Evolutionary conservation across 2,888 invertebrate genomes (phyloP), one percentile per base, ranked within the genome.

Genomic region (Melieria crassipennis): DNA sequence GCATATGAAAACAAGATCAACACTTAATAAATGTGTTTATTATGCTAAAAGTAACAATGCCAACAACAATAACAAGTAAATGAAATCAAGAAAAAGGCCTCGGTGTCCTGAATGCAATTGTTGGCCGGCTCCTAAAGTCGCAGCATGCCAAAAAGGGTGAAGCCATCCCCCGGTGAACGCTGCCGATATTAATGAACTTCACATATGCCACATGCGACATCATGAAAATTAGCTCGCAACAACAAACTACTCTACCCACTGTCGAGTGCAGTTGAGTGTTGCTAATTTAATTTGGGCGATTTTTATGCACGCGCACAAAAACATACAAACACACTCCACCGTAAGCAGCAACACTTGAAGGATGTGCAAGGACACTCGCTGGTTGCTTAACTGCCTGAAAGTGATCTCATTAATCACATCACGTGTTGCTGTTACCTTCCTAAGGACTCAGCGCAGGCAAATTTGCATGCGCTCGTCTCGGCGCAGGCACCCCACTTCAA

Each of bases 11-110:
- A 45, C 61, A 61, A 61, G 61, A 61, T 61, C 61, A 30, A 57
- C 57, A 57, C 46, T 61, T 83, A 82, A 83, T 82, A 80, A 84
- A 83, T 83, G 81, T 74, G 75, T 75, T 76, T 79, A 83, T 82
- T 83, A 84, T 83, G 79, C 79, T 82, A 76, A 76, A 30, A 30
- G 71, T 70, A 74, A 63, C 65, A 67, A 62, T 48, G 72, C 52
- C 66, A 70, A 74, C 63, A 70, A 75, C 64, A 73, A 71, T 67
- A 73, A 66, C 57, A 58, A 60, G 10, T 30, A 16, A 45, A n/a
- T n/a, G 47, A 42, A 10, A 48, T 46, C 50, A 68, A 63, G 66
- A 72, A 67, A 56, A 61, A 61, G 16, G 45, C 50, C 3, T 5
- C 52, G 13, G 65, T 42, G 30, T n/a, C 79, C 79, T 81, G 79